Conservation (phyloP, 2,888 invertebrate genomes). For the Escarpia spicata region DNA sequence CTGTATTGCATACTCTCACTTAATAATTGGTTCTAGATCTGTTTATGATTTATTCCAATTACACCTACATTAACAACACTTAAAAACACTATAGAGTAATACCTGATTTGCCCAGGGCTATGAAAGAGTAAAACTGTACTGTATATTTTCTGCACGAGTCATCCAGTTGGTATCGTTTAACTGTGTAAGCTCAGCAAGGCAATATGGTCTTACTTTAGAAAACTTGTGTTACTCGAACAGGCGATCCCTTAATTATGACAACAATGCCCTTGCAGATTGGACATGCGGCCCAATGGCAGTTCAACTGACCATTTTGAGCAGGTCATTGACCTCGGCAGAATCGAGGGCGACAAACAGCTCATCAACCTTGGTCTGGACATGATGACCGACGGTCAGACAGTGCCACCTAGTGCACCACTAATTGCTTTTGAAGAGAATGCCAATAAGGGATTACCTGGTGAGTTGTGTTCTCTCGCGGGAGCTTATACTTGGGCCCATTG, state of each 20-base stretch:
- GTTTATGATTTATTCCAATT: not conserved
- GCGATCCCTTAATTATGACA: not conserved
- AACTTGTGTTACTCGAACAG: not conserved
- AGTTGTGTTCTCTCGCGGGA: not conserved
- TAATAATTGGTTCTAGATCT: too few relatives aligned
- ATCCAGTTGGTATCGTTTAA: not conserved
- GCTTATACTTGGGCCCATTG: not conserved
- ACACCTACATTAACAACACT: not conserved
- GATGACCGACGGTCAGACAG: slow-evolving; percentile 7
- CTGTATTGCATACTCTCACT: too few relatives aligned
- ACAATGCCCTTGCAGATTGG: not conserved
- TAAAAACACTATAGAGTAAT: not conserved
- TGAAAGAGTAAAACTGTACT: not conserved
- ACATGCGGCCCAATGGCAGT: slow-evolving; percentile 4
- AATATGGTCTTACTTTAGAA: not conserved
- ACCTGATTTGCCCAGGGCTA: not conserved
- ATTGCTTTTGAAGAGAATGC: slow-evolving; percentile 6
- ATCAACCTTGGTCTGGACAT: not conserved
- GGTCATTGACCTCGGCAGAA: not conserved
- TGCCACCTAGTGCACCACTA: not conserved
- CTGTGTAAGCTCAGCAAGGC: not conserved
- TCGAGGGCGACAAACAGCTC: not conserved
- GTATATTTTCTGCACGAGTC: not conserved
- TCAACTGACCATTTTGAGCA: not conserved
- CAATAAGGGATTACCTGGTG: slow-evolving; percentile 10